Base-by-base conservation (phyloP, 2,888 invertebrate genomes). In the Rhynchonema sp. region DNA sequence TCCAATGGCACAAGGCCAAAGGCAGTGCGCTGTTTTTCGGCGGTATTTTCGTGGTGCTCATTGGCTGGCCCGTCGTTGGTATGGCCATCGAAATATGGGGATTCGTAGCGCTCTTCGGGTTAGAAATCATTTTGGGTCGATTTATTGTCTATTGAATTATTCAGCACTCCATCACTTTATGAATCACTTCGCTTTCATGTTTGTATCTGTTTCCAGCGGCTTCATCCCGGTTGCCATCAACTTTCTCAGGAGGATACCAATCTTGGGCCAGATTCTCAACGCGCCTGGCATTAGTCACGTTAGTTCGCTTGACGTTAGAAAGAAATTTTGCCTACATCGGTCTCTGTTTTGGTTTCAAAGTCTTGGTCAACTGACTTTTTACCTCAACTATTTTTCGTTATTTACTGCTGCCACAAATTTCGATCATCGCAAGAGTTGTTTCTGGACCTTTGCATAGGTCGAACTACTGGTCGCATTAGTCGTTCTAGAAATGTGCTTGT, bases 41-140 rank as follows among this genome's bases (percentile, higher is more conserved):
- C 22, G 98, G 98, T 1, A 88, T 98, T 66, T 74, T 84, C 3
- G 80, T 94, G 58, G 94, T 99, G 29, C 79, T 98, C 20, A 74
- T 92, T 46, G 96, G 96, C 17, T 98, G 88, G 85, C 96, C 98
- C 0, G 79, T 98, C 66, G 78, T 94, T 60, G 98, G 98, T 62
- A 98, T 99, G 87, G 78, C 89, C 55, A 80, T 94, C 66, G 98
- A 98, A 80, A 83, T 86, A 53, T 98, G 98, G 77, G 98, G 98
- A 65, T 96, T 98, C 75, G 78, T 96, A 63, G 69, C 79, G 25
- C 71, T 81, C 55, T 81, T 82, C 68, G 78, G 79, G 80, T 80
- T 66, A 68, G 73, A n/a, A n/a, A n/a, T n/a, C n/a, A n/a, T n/a
- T n/a, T n/a, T 22, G 46, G 13, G 46, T 22, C 17, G 17, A 52